Evolutionary conservation across 2,113 vertebrate genomes (phyloP).

Genomic region (Mellivora capensis): DNA sequence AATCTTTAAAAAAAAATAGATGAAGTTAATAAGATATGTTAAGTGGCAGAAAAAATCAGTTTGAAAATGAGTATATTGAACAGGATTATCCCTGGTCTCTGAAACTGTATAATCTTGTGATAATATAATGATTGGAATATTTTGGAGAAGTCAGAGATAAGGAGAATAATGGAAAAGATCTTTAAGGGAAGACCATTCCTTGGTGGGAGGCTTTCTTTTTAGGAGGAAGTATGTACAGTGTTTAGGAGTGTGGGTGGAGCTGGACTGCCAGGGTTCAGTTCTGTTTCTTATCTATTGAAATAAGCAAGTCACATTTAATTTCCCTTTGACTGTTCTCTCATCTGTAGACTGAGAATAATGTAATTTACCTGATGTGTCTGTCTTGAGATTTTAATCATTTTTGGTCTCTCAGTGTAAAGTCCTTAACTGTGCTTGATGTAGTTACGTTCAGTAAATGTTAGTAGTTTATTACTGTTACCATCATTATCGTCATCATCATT

Average conservation of each 20-base stretch:
- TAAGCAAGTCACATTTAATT: not conserved
- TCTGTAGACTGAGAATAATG: not conserved
- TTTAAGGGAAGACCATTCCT: not conserved
- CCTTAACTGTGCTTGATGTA: not conserved
- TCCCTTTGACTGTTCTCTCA: not conserved
- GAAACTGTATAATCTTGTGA: not conserved
- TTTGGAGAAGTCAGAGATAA: not conserved
- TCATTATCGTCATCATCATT: not conserved
- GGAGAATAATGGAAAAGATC: not conserved
- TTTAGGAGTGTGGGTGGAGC: not conserved
- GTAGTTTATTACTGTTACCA: not conserved
- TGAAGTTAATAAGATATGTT: not conserved
- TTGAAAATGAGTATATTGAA: not conserved
- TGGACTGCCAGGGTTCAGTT: not conserved
- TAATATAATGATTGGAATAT: not conserved
- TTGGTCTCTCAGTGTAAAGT: not conserved
- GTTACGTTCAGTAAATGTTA: not conserved
- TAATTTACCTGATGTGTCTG: not conserved
- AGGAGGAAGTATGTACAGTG: not conserved
- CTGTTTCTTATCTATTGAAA: not conserved
- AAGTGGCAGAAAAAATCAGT: not conserved
- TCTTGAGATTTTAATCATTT: conserved; percentile 28
- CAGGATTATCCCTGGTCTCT: conserved; percentile 11
- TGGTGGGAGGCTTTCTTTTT: not conserved
- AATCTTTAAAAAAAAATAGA: too few species aligned